Percentiles rank a stretch among this genome's conserved stretches.
These are phyloP conservation scores for Rhea pennata DNA, from an alignment of 2,113 vertebrate genomes.

Conservation along the genomic window DNA sequence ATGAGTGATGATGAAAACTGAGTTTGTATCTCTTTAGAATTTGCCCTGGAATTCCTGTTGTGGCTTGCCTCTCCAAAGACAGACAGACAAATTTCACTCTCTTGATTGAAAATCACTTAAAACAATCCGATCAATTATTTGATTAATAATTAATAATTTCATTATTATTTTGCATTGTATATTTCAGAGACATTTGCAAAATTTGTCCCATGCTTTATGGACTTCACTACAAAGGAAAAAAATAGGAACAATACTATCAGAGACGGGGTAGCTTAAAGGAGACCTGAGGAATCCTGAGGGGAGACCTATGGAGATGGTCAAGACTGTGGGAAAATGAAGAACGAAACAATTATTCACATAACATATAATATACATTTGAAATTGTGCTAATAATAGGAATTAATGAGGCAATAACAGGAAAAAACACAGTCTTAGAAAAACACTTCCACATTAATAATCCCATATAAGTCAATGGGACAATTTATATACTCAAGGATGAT, in stretches of 20 bases:
- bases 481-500: not conserved
- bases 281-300: not conserved
- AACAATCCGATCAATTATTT: not conserved
- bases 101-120: not conserved
- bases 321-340: not conserved
- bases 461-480: not conserved
- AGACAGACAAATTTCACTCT: not conserved
- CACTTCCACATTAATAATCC: not conserved
- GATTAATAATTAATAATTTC: not conserved
- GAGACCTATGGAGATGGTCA: not conserved
- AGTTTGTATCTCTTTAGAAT: not conserved
- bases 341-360: not conserved
- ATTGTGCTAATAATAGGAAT: not conserved
- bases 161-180: constrained; percentile 7
- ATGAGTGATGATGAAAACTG: not conserved
- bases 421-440: not conserved
- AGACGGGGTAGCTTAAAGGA: not conserved
- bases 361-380: not conserved
- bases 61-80: constrained; percentile 25
- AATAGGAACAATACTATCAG: not conserved
- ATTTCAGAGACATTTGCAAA: not conserved
- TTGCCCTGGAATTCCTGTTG: constrained; percentile 2
- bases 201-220: not conserved
- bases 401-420: not conserved
- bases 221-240: not conserved